phyloP scores from a whole-genome alignment of 2,113 vertebrate genomes.

The Pungitius pungitius region DNA sequence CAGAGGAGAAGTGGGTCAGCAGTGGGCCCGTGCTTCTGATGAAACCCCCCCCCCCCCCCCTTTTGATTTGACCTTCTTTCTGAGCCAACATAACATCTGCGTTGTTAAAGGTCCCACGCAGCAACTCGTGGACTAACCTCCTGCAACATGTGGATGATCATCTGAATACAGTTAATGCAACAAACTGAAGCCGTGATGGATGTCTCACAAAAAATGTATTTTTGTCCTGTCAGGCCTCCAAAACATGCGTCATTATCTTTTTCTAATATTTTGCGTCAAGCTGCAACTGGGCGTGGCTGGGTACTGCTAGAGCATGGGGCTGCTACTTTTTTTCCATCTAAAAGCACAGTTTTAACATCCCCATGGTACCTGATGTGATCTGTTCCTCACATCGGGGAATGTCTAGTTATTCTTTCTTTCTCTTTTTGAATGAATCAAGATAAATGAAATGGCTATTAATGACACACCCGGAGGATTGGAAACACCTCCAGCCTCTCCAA shows the following conservation, averaged over 20 bases:
- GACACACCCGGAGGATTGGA: slow-evolving; percentile 59
- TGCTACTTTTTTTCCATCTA: slow-evolving; percentile 31
- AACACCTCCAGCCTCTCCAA: slow-evolving; percentile 24
- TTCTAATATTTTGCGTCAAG: slow-evolving; percentile 51
- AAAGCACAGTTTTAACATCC: slow-evolving; percentile 34
- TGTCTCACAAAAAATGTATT: neutral
- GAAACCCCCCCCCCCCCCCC: neutral
- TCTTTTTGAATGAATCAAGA: slow-evolving; percentile 56
- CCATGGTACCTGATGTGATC: slow-evolving; percentile 48
- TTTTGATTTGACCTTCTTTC: slow-evolving; percentile 13
- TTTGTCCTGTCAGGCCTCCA: neutral
- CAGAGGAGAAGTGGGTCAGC: slow-evolving; percentile 67
- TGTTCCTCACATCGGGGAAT: slow-evolving; percentile 59
- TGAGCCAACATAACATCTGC: slow-evolving; percentile 40
- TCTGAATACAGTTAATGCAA: neutral
- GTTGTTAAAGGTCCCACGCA: slow-evolving; percentile 10
- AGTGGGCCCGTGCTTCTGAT: slow-evolving; percentile 24
- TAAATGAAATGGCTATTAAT: slow-evolving; percentile 75
- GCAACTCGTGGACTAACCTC: slow-evolving; percentile 26
- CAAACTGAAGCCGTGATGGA: neutral
- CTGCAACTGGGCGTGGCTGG: slow-evolving; percentile 28
- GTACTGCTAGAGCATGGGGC: slow-evolving; percentile 2
- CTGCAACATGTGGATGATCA: slow-evolving; percentile 28
- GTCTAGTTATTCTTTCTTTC: neutral
- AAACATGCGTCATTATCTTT: neutral